A percentile compares a stretch with the other conserved stretches of the same genome.
Evolutionary conservation across 1,140 invertebrate species (phyloP).

Genomic region (Lordiphosa clarofinis): DNA sequence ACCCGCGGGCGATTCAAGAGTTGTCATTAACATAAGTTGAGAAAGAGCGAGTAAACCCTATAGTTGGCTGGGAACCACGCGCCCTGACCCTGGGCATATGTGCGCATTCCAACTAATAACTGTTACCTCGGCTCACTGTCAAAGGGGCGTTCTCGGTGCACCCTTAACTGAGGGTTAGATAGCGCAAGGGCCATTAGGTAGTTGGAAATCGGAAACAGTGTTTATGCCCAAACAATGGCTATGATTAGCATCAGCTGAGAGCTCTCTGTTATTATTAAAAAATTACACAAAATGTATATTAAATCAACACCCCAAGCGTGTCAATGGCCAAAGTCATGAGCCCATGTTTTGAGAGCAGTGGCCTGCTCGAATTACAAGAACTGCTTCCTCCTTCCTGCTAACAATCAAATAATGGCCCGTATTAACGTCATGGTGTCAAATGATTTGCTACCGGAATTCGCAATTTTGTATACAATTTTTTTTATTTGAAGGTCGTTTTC

Average conservation of each 20-base stretch:
- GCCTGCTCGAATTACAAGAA: conserved; percentile 49
- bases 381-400: conserved; percentile 32
- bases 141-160: conserved; percentile 49
- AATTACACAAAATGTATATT: conserved; percentile 52
- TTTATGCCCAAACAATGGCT: conserved; percentile 59
- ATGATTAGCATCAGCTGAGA: conserved; percentile 30
- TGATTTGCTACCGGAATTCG: conserved; percentile 53
- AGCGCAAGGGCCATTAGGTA: conserved; percentile 21
- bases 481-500: conserved; percentile 11
- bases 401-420: conserved; percentile 43
- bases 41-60: conserved; percentile 28
- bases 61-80: conserved; percentile 60
- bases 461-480: conserved; percentile 68
- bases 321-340: conserved; percentile 53
- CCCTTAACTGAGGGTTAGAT: conserved; percentile 63
- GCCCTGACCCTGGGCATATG: conserved; percentile 39
- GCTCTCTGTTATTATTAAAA: conserved; percentile 40
- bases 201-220: conserved; percentile 65
- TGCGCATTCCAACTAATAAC: conserved; percentile 62
- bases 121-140: conserved; percentile 49
- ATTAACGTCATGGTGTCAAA: conserved; percentile 49
- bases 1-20: conserved; percentile 28
- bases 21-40: conserved; percentile 58
- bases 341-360: conserved; percentile 34
- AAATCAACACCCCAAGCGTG: conserved; percentile 53